Conservation (phyloP, 2,113 vertebrate genomes). For the Ornithorhynchus anatinus region DNA sequence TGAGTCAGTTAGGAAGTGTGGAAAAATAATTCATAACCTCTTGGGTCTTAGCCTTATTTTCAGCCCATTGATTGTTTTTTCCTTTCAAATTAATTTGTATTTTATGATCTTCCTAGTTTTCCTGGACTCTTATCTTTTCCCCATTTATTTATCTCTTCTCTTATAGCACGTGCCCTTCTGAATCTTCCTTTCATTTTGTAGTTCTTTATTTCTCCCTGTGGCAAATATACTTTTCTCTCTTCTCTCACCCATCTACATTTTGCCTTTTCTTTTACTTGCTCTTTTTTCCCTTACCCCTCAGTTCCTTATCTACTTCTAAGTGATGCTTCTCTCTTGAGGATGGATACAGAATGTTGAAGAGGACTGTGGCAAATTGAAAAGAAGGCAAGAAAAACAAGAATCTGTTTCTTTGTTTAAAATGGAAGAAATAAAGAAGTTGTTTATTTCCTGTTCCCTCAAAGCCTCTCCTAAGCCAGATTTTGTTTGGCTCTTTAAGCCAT, state of each 20-base stretch:
- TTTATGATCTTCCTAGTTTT: too few relatives aligned
- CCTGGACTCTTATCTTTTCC: background rate
- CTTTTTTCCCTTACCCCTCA: background rate
- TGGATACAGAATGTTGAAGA: too few relatives aligned
- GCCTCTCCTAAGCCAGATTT: background rate
- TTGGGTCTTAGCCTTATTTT: too few relatives aligned
- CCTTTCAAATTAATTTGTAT: too few relatives aligned
- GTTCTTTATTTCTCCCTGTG: background rate
- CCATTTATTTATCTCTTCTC: background rate
- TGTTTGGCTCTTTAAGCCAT: too few relatives aligned
- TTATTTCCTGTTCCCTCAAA: background rate
- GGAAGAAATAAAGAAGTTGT: too few relatives aligned
- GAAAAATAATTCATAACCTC: too few relatives aligned
- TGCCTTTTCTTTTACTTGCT: background rate
- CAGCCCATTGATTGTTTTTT: too few relatives aligned
- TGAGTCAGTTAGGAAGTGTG: too few relatives aligned
- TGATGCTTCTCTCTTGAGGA: background rate
- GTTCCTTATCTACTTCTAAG: background rate
- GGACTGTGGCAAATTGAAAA: too few relatives aligned
- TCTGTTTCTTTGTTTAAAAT: too few relatives aligned
- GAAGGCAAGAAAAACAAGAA: too few relatives aligned
- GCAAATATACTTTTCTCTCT: background rate
- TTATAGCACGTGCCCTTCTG: background rate
- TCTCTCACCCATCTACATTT: background rate
- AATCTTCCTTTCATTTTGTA: background rate